These are phyloP conservation scores for Pteronotus mesoamericanus DNA, from an alignment of 2,797 vertebrate species.

Conservation along the genomic window DNA sequence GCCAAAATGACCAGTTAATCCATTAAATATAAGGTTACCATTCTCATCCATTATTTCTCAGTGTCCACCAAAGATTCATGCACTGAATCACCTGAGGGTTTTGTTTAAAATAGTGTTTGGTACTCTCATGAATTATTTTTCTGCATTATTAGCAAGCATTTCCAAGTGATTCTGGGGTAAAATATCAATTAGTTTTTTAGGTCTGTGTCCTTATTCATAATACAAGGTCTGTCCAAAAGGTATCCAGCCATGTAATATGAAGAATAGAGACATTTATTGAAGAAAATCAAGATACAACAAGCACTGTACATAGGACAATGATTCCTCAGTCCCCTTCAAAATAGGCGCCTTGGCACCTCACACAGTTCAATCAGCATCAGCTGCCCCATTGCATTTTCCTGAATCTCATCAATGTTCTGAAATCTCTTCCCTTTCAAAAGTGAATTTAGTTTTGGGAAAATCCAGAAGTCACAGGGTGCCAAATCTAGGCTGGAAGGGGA, in stretches of 20 bases:
- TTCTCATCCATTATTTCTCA: constrained; percentile 30
- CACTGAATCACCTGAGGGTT: neutral
- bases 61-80: neutral
- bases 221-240: neutral
- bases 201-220: neutral
- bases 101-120: constrained; percentile 20
- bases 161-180: neutral
- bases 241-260: neutral
- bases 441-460: neutral
- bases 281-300: neutral
- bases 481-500: neutral
- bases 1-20: constrained; percentile 49
- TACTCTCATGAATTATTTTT: neutral
- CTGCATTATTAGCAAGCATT: constrained; percentile 10
- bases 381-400: neutral
- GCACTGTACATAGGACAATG: neutral
- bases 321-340: neutral
- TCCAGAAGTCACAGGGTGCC: neutral
- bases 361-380: neutral
- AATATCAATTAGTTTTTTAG: neutral
- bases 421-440: neutral
- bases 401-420: neutral
- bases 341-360: neutral
- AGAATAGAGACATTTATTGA: neutral
- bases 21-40: constrained; percentile 37